Base-by-base conservation (phyloP, 1,140 invertebrate genomes). In the Pentalonia nigronervosa region DNA sequence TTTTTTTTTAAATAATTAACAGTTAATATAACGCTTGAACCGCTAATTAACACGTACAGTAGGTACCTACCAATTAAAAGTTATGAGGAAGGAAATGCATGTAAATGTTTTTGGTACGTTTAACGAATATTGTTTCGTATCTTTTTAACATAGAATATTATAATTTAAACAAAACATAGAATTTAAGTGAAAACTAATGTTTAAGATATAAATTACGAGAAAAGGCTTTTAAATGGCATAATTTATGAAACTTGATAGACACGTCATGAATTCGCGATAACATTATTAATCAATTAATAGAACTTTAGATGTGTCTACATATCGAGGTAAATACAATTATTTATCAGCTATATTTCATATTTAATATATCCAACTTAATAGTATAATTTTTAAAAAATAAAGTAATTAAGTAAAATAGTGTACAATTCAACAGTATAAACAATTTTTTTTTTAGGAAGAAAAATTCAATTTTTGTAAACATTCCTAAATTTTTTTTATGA, bases 151-250 rank as follows among this genome's bases (percentile, higher is more conserved):
- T 17, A n/a, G n/a, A 76, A 76, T n/a, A 76, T 76, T 76, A 34
- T n/a, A 76, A 76, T n/a, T 76, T 17, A n/a, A 76, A 76, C n/a
- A n/a, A 76, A n/a, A 76, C 60, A 76, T n/a, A 76, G 30, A n/a
- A 34, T 83, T 83, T 83, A 83, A 83, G 36, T 83, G 81, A 41
- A 83, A 83, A 83, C 36, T 41, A 36, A 36, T 83, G 81, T 83
- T 41, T 83, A 36, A 34, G 20, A 21, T 23, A 17, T 41, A 21
- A 83, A 83, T 83, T 41, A 41, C 81, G 81, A 41, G 81, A 83
- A 41, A 83, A 83, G 2, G 34, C 81, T 83, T 41, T 41, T 83
- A 83, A 83, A 83, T 41, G 36, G 60, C 30, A 76, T 76, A n/a
- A 14, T 76, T 76, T 34, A 76, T 76, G 60, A 76, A 76, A 76